Percentiles rank a stretch among this genome's conserved stretches.
phyloP scores from a whole-genome alignment of 2,113 vertebrate species.

The Heterocephalus glaber region DNA sequence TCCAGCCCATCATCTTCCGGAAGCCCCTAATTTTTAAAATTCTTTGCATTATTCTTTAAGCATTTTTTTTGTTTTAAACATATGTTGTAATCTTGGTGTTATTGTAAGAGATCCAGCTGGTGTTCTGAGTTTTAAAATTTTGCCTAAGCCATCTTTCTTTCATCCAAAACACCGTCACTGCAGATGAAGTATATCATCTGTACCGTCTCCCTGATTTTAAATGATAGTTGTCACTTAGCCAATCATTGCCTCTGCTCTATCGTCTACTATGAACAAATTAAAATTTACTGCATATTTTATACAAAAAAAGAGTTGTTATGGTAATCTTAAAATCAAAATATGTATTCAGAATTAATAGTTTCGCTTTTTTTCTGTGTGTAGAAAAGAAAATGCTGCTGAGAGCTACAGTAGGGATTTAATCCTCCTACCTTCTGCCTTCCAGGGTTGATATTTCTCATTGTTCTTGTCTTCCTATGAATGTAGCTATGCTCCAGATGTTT shows the following conservation, averaged over 20 bases:
- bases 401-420: neutral
- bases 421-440: neutral
- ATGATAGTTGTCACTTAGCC: constrained; percentile 64
- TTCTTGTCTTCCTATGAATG: neutral
- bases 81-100: neutral
- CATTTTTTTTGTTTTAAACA: constrained; percentile 62
- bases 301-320: constrained; percentile 58
- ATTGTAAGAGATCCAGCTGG: constrained; percentile 11
- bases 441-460: neutral
- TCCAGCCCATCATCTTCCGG: neutral
- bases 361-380: neutral
- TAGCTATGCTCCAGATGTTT: neutral
- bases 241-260: constrained; percentile 70
- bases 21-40: neutral
- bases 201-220: constrained; percentile 66
- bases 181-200: constrained; percentile 44
- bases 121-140: constrained; percentile 57
- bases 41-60: constrained; percentile 44
- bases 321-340: constrained; percentile 65
- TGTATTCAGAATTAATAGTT: neutral
- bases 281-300: constrained; percentile 66
- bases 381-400: neutral
- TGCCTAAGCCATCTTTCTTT: constrained; percentile 37
- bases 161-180: constrained; percentile 61
- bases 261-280: constrained; percentile 47